Evolutionary conservation across 2,888 invertebrate species (phyloP), one percentile per base, ranked within the genome.

Genomic region (Drosophila tanythrix): DNA sequence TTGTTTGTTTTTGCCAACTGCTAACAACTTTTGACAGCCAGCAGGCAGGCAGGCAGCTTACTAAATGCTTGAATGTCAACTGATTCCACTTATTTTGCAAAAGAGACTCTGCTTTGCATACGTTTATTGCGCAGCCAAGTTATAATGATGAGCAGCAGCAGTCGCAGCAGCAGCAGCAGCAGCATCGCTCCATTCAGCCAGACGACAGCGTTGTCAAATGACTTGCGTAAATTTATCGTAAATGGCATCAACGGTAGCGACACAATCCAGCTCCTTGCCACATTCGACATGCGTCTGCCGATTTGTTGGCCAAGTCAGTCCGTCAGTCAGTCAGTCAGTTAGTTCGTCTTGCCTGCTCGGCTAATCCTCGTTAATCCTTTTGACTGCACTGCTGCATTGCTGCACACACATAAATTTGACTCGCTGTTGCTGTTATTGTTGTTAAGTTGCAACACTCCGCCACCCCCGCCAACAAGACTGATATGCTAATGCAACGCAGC

Each of bases 191-290:
- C 73, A 67, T 46, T 36, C 21, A 55, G 51, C 21, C 67, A 58
- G 72, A 55, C 57, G 72, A 73, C 79, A 69, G 58, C 87, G 83
- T 83, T 88, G 90, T 89, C 90, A 90, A 91, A 90, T 90, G 90
- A 91, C 83, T 91, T 90, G 90, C 86, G 89, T 91, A 90, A 91
- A 91, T 91, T 91, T 92, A 92, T 92, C 91, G 92, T 85, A 91
- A 91, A 90, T 90, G 88, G 86, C 90, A 91, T 92, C 92, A 90
- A 83, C 80, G 70, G 66, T 65, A 79, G 84, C 77, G 64, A 38
- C 46, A 62, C 65, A 64, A 52, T 56, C 56, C 58, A 48, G 33
- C 55, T 68, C 43, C 56, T 50, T 65, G 52, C 65, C 76, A 66
- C 60, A 73, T 76, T 79, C 82, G 67, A 76, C 82, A 77, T 76